A percentile compares a stretch with the other conserved stretches of the same genome.
Evolutionary conservation across 2,113 vertebrate species (phyloP).

Genomic region (Lophotis ruficrista): DNA sequence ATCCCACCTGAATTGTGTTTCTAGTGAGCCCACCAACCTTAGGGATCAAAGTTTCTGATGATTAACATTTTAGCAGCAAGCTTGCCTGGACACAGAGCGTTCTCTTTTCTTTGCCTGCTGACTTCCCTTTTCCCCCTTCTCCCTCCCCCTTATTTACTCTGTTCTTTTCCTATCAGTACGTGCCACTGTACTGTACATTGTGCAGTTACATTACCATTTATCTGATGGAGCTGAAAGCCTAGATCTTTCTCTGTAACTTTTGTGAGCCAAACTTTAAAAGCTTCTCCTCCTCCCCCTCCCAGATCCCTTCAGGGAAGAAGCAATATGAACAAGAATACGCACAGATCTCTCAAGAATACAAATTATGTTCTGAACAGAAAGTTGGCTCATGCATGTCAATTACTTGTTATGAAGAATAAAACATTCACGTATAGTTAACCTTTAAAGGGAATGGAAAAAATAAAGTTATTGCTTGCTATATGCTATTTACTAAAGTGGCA

Average conservation of each 20-base stretch:
- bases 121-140: not conserved
- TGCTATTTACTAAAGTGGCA: conserved; percentile 43
- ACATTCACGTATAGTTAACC: conserved; percentile 59
- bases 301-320: conserved; percentile 49
- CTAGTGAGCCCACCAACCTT: not conserved
- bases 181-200: not conserved
- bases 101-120: not conserved
- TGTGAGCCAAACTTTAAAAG: conserved; percentile 59
- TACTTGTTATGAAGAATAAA: conserved; percentile 58
- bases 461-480: conserved; percentile 27
- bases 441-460: conserved; percentile 38
- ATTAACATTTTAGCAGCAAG: not conserved
- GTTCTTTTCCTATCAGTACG: conserved; percentile 27
- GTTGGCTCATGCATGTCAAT: conserved; percentile 48
- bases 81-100: not conserved
- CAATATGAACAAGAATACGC: conserved; percentile 25
- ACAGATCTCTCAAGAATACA: conserved; percentile 57
- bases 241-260: conserved; percentile 54
- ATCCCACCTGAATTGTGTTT: not conserved
- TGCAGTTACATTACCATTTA: conserved; percentile 37
- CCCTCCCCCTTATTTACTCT: conserved; percentile 5
- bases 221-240: conserved; percentile 41
- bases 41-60: not conserved
- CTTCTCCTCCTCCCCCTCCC: conserved; percentile 16
- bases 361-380: conserved; percentile 63